phyloP scores from a whole-genome alignment of 1,140 invertebrate species.

The Drosophila setifemur region DNA sequence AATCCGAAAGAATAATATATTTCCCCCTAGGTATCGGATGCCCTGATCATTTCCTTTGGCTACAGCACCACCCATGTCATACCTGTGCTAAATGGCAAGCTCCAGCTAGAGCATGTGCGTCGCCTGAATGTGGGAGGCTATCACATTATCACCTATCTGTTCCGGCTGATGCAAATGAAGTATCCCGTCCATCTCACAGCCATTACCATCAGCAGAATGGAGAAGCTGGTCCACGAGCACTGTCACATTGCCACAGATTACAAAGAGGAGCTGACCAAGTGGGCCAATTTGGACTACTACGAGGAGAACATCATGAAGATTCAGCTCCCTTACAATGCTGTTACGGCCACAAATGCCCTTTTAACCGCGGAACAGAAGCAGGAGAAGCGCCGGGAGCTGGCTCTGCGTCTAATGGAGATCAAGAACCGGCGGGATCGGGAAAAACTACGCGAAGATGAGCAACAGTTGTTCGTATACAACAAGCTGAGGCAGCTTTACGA shows the following conservation, averaged over 20 bases:
- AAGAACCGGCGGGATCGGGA: slow-evolving; percentile 92
- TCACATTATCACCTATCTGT: slow-evolving; percentile 93
- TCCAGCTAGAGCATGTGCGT: slow-evolving; percentile 87
- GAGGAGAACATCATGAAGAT: slow-evolving; percentile 92
- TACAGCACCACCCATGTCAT: slow-evolving; percentile 95
- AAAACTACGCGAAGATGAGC: slow-evolving; percentile 92
- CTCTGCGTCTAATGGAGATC: slow-evolving; percentile 90
- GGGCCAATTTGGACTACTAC: slow-evolving; percentile 92
- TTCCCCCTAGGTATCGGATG: slow-evolving; percentile 78
- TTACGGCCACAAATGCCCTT: slow-evolving; percentile 82
- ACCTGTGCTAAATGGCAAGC: slow-evolving; percentile 89
- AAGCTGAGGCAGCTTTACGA: slow-evolving; percentile 83
- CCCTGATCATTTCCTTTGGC: slow-evolving; percentile 92
- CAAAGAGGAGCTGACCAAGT: slow-evolving; percentile 89
- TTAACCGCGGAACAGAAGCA: slow-evolving; percentile 91
- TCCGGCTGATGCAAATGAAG: slow-evolving; percentile 95
- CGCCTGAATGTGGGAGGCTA: slow-evolving; percentile 94
- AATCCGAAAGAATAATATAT: neutral
- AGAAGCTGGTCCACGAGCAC: slow-evolving; percentile 93
- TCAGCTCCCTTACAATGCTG: slow-evolving; percentile 89
- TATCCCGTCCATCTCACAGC: slow-evolving; percentile 95
- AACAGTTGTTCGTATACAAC: slow-evolving; percentile 90
- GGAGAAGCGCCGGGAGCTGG: slow-evolving; percentile 92
- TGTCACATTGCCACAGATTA: slow-evolving; percentile 91
- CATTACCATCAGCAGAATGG: slow-evolving; percentile 92